Conservation (phyloP, 2,888 invertebrate species). For the Eumerus sabulonum region DNA sequence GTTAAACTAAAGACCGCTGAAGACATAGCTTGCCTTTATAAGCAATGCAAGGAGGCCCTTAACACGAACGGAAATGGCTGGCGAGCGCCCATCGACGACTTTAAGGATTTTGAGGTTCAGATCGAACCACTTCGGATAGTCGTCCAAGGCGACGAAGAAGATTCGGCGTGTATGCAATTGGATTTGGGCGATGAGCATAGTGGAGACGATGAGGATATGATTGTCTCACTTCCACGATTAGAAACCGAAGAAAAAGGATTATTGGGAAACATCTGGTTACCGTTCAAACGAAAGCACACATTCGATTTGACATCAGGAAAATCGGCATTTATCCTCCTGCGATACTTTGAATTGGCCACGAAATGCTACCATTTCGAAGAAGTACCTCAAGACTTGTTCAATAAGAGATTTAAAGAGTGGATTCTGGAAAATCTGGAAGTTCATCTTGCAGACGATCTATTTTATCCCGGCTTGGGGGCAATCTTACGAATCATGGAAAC, state of each 20-base stretch:
- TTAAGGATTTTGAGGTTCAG: conserved; percentile 69
- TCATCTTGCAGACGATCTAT: conserved; percentile 75
- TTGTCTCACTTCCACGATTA: conserved; percentile 75
- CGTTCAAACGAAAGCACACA: conserved; percentile 74
- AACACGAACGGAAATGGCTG: conserved; percentile 79
- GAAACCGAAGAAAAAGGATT: conserved; percentile 72
- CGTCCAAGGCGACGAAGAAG: conserved; percentile 46
- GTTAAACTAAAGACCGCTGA: conserved; percentile 72
- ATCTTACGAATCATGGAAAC: conserved; percentile 74
- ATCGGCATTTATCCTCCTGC: conserved; percentile 74
- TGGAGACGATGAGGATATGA: conserved; percentile 72
- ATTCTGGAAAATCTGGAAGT: conserved; percentile 73
- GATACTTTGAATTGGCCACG: conserved; percentile 74
- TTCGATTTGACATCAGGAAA: conserved; percentile 74
- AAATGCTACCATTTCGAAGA: conserved; percentile 75
- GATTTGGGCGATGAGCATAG: conserved; percentile 71
- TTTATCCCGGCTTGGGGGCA: conserved; percentile 78
- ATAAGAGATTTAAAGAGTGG: conserved; percentile 75
- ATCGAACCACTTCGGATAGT: conserved; percentile 71
- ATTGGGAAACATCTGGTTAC: conserved; percentile 76
- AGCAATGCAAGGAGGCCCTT: conserved; percentile 73
- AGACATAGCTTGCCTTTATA: conserved; percentile 72
- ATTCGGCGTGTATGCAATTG: conserved; percentile 73
- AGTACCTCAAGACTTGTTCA: conserved; percentile 72
- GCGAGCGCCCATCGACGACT: conserved; percentile 72